phyloP scores from a whole-genome alignment of 2,888 invertebrate genomes.

The Rhingia campestris region DNA sequence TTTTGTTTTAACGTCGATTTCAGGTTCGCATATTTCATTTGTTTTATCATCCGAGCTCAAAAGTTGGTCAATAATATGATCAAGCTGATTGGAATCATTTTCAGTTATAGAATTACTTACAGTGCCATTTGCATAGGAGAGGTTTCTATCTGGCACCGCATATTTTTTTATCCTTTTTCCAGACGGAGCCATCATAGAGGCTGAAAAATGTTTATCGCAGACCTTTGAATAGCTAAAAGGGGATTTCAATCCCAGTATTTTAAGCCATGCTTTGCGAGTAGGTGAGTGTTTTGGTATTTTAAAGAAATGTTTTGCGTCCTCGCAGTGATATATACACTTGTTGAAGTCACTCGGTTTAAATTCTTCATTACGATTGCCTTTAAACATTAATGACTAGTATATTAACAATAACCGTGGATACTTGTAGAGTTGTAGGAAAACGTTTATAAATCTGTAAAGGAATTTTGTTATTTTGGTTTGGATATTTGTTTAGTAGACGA shows the following conservation, averaged over 20 bases:
- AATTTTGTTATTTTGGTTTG: not conserved
- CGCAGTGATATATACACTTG: not conserved
- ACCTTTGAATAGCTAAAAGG: not conserved
- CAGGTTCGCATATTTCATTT: no score
- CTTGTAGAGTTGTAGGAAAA: not conserved
- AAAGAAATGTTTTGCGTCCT: conserved; percentile 5
- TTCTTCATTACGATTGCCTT: not conserved
- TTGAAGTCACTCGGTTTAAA: not conserved
- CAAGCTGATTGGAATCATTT: no score
- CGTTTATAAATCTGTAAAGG: not conserved
- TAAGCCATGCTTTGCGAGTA: conserved; percentile 1
- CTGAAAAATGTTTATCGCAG: conserved; percentile 48
- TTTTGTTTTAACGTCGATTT: no score
- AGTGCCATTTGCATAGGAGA: not conserved
- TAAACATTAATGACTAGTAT: not conserved
- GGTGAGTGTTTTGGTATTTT: not conserved
- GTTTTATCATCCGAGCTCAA: no score
- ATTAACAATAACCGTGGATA: no score
- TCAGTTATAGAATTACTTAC: no score
- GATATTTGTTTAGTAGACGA: not conserved
- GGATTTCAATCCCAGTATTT: conserved; percentile 22
- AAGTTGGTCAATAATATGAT: no score
- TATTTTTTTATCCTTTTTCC: not conserved
- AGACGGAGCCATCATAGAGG: conserved; percentile 9
- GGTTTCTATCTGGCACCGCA: conserved; percentile 39